These are phyloP conservation scores for Nettapus auritus DNA, from an alignment of 2,113 vertebrate species.

Conservation along the genomic window DNA sequence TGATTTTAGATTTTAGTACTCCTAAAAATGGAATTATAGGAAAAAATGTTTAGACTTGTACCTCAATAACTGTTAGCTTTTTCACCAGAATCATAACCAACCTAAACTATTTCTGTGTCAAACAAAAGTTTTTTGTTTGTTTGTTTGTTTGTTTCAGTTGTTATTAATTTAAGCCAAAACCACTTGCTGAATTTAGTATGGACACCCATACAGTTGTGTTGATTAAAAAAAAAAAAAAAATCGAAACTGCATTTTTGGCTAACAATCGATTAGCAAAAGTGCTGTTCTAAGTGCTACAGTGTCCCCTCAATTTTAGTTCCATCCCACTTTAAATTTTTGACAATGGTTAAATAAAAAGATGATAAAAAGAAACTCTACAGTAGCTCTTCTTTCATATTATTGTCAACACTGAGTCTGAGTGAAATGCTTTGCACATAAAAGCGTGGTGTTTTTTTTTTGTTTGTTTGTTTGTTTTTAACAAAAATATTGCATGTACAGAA, in stretches of 20 bases:
- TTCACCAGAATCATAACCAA: not conserved
- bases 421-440: not conserved
- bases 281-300: not conserved
- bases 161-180: not conserved
- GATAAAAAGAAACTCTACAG: not conserved
- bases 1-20: not conserved
- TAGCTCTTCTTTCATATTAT: not conserved
- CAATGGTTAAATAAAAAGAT: not conserved
- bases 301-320: not conserved
- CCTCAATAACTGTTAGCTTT: not conserved
- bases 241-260: not conserved
- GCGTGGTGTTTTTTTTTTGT: not conserved
- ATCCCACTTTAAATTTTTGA: not conserved
- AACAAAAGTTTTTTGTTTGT: not conserved
- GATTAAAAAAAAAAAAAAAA: not conserved
- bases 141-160: not conserved
- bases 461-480: too few species aligned
- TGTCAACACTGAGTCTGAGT: not conserved
- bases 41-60: not conserved
- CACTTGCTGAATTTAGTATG: not conserved
- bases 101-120: not conserved
- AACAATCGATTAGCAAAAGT: not conserved
- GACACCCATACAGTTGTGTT: accelerated
- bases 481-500: constrained; percentile 60
- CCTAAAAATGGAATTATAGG: not conserved